These are phyloP conservation scores for Oryzias woworae DNA, from an alignment of 2,113 vertebrate genomes.

Conservation along the genomic window DNA sequence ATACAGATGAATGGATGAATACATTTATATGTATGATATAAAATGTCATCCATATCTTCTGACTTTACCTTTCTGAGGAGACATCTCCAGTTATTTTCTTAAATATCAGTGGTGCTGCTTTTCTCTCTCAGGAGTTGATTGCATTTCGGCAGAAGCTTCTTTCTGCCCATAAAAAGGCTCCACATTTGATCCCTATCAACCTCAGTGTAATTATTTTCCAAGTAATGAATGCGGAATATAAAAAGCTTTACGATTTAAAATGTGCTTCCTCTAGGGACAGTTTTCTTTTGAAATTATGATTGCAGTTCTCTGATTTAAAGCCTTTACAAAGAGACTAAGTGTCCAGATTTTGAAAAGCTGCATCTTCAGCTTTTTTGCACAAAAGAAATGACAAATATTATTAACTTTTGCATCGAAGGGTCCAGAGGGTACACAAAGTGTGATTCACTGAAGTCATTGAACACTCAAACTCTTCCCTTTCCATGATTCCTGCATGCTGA, in stretches of 20 bases:
- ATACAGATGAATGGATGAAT: too few relatives aligned
- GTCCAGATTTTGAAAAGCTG: constrained; percentile 20
- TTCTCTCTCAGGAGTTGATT: constrained; percentile 11
- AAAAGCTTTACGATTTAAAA: constrained; percentile 30
- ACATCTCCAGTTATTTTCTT: not conserved
- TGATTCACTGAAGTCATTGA: constrained; percentile 53
- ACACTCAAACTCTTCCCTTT: constrained; percentile 54
- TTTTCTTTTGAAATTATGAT: constrained; percentile 31
- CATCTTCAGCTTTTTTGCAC: constrained; percentile 26
- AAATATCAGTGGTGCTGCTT: not conserved
- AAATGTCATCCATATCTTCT: too few relatives aligned
- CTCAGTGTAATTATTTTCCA: constrained; percentile 36
- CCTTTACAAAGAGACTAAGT: constrained; percentile 9
- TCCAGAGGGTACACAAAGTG: constrained; percentile 20
- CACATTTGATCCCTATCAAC: constrained; percentile 11
- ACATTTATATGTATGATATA: too few relatives aligned
- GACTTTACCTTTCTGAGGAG: too few relatives aligned
- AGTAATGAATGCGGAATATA: constrained; percentile 28
- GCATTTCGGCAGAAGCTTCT: not conserved
- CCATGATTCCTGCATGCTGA: constrained; percentile 34
- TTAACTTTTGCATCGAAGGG: constrained; percentile 27
- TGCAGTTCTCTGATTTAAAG: constrained; percentile 18
- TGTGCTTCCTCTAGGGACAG: constrained; percentile 8
- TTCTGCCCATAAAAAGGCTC: not conserved
- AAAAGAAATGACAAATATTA: constrained; percentile 41